These are phyloP conservation scores for Drosophila aff. DNA, from an alignment of 1,140 invertebrate species.

Conservation along the genomic window DNA sequence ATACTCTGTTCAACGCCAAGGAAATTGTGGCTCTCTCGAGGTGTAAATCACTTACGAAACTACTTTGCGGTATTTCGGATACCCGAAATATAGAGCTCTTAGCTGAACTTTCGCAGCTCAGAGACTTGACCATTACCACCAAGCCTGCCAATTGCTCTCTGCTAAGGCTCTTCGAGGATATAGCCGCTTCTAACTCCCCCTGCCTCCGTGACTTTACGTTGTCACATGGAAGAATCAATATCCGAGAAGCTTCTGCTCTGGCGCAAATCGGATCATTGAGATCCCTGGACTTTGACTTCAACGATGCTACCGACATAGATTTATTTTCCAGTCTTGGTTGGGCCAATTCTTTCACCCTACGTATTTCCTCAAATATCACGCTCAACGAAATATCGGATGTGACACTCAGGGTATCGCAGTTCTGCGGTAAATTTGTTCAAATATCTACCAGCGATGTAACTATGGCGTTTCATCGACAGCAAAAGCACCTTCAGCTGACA, in stretches of 20 bases:
- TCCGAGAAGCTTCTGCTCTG: not conserved
- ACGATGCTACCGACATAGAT: not conserved
- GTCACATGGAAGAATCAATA: not conserved
- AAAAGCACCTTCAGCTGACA: not conserved
- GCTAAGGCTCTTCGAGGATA: not conserved
- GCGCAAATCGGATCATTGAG: not conserved
- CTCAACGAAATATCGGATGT: not conserved
- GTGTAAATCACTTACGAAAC: not conserved
- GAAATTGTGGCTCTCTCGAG: not conserved
- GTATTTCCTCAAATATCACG: not conserved
- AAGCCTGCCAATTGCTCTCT: not conserved
- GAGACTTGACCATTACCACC: not conserved
- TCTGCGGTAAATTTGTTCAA: not conserved
- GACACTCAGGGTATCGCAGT: not conserved
- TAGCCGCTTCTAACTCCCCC: not conserved
- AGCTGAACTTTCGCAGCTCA: not conserved
- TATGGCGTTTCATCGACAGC: not conserved
- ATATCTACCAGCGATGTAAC: not conserved
- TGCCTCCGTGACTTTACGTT: not conserved
- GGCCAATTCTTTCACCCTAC: not conserved
- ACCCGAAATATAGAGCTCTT: slow-evolving; percentile 5
- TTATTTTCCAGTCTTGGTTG: not conserved
- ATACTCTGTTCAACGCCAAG: not conserved
- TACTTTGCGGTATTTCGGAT: not conserved
- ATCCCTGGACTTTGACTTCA: not conserved